Evolutionary conservation across 2,113 vertebrate species (phyloP).

Genomic region (Psittacara wagleri): DNA sequence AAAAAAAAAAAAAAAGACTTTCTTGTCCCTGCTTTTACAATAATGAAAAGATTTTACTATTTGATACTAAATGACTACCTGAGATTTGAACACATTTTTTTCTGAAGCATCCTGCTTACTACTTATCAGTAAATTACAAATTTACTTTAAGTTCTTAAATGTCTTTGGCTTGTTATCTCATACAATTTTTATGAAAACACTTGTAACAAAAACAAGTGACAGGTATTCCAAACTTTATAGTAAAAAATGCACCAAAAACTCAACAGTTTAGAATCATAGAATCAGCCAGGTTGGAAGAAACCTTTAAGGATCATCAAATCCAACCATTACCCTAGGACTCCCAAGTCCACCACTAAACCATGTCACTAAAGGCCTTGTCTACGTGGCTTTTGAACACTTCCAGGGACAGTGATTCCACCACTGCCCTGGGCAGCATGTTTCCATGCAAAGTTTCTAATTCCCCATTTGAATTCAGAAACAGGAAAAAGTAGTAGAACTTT

Average conservation of each 20-base stretch:
- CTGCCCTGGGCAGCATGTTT: not conserved
- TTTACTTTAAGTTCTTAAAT: not conserved
- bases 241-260: not conserved
- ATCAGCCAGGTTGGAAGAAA: not conserved
- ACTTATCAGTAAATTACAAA: not conserved
- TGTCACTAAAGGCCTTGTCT: not conserved
- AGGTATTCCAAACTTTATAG: not conserved
- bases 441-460: not conserved
- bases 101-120: not conserved
- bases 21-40: not conserved
- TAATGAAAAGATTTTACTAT: not conserved
- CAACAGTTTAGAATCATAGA: not conserved
- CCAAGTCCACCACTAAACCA: not conserved
- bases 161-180: not conserved
- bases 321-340: not conserved
- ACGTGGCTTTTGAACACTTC: not conserved
- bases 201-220: not conserved
- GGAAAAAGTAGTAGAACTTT: not conserved
- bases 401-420: not conserved
- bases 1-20: not conserved
- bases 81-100: not conserved
- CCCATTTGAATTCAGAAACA: not conserved
- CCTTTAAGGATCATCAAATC: not conserved
- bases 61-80: not conserved
- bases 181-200: not conserved